Conservation (phyloP, 2,113 vertebrate genomes). For the Rhabdornis inornatus region DNA sequence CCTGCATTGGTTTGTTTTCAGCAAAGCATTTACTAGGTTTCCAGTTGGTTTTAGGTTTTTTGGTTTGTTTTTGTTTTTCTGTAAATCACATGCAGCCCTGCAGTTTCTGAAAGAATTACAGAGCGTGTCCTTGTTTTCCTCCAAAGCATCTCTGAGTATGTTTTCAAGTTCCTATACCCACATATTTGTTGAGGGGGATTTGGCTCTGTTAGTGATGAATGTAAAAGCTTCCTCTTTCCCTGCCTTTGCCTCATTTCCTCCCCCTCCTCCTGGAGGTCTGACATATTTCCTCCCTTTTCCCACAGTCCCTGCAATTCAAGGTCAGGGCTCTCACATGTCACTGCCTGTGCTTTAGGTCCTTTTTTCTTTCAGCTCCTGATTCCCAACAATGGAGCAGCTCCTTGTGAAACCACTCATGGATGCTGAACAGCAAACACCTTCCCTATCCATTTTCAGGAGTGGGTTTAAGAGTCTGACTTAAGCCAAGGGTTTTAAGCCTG, state of each 20-base stretch:
- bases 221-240: background rate
- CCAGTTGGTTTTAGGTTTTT: background rate
- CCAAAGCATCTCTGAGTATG: background rate
- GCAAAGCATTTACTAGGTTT: background rate
- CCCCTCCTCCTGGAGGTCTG: background rate
- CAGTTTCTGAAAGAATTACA: background rate
- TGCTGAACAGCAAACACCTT: background rate
- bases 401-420: background rate
- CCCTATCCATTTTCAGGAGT: background rate
- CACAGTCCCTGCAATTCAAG: background rate
- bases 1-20: background rate
- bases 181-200: background rate
- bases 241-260: background rate
- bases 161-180: background rate
- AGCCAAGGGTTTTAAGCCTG: background rate
- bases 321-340: background rate
- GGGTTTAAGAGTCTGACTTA: background rate
- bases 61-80: background rate
- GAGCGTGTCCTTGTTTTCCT: background rate
- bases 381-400: background rate
- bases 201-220: background rate
- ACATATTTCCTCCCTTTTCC: background rate
- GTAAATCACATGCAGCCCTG: background rate
- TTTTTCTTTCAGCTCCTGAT: background rate
- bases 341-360: background rate